These are phyloP conservation scores for Gambusia holbrooki DNA, from an alignment of 2,113 vertebrate species.

Conservation along the genomic window DNA sequence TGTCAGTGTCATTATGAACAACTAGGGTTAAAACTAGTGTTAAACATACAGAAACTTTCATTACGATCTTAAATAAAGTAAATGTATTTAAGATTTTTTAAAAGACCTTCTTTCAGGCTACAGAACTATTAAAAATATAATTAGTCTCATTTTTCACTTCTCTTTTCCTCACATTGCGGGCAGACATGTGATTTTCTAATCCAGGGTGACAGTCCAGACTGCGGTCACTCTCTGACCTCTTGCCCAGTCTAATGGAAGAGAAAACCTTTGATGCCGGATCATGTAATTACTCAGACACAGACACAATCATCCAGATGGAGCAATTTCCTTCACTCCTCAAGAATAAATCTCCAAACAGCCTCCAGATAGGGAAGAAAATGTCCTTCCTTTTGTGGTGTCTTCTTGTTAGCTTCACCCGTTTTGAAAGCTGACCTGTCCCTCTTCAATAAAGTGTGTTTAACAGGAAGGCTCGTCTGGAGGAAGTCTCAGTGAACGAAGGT, in stretches of 20 bases:
- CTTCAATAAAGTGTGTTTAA: not conserved
- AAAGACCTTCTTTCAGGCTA: conserved; percentile 11
- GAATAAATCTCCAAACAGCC: too few relatives aligned
- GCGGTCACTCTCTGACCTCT: conserved; percentile 19
- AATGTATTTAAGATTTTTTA: not conserved
- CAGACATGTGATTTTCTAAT: not conserved
- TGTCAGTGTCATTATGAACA: not conserved
- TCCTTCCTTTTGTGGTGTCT: too few relatives aligned
- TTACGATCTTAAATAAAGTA: not conserved
- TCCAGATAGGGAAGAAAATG: too few relatives aligned
- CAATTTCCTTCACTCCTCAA: not conserved
- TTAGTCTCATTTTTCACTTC: conserved; percentile 20
- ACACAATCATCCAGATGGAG: not conserved
- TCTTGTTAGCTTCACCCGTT: too few relatives aligned
- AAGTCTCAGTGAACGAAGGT: not conserved
- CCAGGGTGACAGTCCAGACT: conserved; percentile 1
- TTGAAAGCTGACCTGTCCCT: not conserved
- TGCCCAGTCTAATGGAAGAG: not conserved
- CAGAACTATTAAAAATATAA: conserved; percentile 23
- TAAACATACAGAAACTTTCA: not conserved
- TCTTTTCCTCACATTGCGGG: conserved; percentile 16
- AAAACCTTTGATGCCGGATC: conserved; percentile 13
- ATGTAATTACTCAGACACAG: not conserved
- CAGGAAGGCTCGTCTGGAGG: conserved; percentile 7
- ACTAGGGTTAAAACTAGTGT: not conserved